Base-by-base conservation (phyloP, 2,113 vertebrate species). In the Ardeotis arabs region DNA sequence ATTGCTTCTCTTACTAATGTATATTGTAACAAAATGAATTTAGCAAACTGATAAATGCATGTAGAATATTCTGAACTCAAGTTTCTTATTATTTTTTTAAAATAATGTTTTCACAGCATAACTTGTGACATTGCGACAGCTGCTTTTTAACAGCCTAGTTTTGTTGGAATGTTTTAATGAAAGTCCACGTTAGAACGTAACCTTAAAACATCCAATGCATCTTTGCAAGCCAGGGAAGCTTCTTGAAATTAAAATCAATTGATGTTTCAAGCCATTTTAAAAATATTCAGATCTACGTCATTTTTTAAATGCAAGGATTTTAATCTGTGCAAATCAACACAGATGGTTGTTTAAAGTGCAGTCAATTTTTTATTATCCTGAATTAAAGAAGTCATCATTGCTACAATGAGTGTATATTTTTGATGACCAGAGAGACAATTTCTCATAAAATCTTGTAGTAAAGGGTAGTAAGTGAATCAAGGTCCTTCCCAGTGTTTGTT, bases 191-290 rank as follows among this genome's bases (percentile, higher is more conserved):
- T 95, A 62, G 74, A 84, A 93, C 6, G 29, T 24, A 91, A n/a
- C 21, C 4, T 80, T 84, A 33, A 20, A 53, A 33, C 44, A 79
- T 56, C 59, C 22, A 55, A 66, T 44, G 4, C 4, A 87, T 35
- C 7, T 85, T 96, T 95, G 19, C 39, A 90, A 77, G 33, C 45
- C 84, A 94, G 17, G 3, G 60, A 90, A 25, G 41, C 52, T 70
- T 87, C 82, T 24, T 88, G 74, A 84, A 95, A 84, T 85, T 91
- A 90, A 94, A 90, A 97, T 9, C 13, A 75, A 72, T 60, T 88
- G 4, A 7, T 31, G 8, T 90, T 5, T 85, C 67, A 73, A 86
- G 18, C 35, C 23, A 21, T 81, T 70, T 45, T 17, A 76, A 93
- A 74, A 75, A 72, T 49, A 80, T 70, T 83, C 47, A 73, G 24